Evolutionary conservation across 2,113 vertebrate genomes (phyloP).

Genomic region (Lutjanus erythropterus): DNA sequence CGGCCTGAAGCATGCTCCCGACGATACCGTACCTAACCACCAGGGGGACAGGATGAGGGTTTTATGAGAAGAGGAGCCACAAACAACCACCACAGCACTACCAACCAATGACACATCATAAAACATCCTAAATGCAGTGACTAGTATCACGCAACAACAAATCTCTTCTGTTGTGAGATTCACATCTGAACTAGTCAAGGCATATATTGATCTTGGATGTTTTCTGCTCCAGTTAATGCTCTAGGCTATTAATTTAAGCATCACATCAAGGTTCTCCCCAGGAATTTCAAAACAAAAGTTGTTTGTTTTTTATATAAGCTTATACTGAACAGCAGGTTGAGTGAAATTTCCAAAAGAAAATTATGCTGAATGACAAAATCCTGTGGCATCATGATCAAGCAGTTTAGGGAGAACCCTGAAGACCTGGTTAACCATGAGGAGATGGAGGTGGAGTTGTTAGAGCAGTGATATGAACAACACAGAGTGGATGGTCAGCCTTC

Average conservation of each 20-base stretch:
- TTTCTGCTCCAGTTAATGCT: constrained; percentile 26
- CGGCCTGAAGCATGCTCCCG: constrained; percentile 93
- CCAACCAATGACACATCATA: neutral
- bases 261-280: constrained; percentile 67
- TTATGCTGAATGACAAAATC: neutral
- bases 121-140: constrained; percentile 50
- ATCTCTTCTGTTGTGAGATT: constrained; percentile 26
- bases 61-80: neutral
- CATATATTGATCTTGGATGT: constrained; percentile 25
- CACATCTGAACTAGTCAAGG: constrained; percentile 43
- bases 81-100: neutral
- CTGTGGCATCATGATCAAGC: neutral
- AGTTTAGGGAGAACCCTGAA: constrained; percentile 67
- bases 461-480: constrained; percentile 40
- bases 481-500: constrained; percentile 42
- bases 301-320: neutral
- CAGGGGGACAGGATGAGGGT: constrained; percentile 43
- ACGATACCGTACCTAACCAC: constrained; percentile 93
- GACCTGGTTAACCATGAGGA: constrained; percentile 39
- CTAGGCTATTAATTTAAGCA: neutral
- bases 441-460: constrained; percentile 62
- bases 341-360: neutral
- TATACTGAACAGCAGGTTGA: neutral
- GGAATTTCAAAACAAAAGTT: constrained; percentile 1
- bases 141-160: constrained; percentile 27